Evolutionary conservation across 2,888 invertebrate genomes (phyloP).

Genomic region (Oscheius sp.): DNA sequence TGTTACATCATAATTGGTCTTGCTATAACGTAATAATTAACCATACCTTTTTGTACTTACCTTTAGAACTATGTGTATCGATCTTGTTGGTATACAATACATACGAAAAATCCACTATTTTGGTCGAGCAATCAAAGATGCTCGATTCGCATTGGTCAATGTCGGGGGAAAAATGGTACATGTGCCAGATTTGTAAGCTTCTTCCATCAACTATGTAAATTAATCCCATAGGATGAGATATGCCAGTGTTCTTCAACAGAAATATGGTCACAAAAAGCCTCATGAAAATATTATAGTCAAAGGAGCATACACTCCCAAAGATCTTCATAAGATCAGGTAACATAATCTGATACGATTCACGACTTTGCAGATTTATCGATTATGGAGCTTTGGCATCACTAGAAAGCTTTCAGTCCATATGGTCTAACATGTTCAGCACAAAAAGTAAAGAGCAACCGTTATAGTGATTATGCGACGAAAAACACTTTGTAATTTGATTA

Average conservation of each 20-base stretch:
- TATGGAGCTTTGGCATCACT: constrained; percentile 60
- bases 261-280: constrained; percentile 57
- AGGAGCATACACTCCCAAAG: constrained; percentile 63
- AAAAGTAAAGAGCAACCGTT: constrained; percentile 39
- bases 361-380: constrained; percentile 49
- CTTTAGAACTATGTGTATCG: constrained; percentile 70
- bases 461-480: too few species aligned
- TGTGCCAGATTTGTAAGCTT: constrained; percentile 69
- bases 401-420: constrained; percentile 58
- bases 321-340: constrained; percentile 59
- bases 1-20: constrained; percentile 70
- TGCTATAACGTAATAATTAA: constrained; percentile 66
- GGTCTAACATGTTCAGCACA: constrained; percentile 57
- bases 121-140: constrained; percentile 69
- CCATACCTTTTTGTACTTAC: background rate
- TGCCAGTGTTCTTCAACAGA: constrained; percentile 68
- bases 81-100: constrained; percentile 70
- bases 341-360: background rate
- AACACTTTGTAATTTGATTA: too few species aligned
- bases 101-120: constrained; percentile 71
- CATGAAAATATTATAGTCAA: constrained; percentile 50
- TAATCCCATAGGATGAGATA: too few species aligned
- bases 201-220: too few species aligned
- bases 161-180: constrained; percentile 70
- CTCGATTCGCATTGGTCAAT: constrained; percentile 69